phyloP scores from a whole-genome alignment of 2,888 invertebrate species.

The Emmelina monodactyla region DNA sequence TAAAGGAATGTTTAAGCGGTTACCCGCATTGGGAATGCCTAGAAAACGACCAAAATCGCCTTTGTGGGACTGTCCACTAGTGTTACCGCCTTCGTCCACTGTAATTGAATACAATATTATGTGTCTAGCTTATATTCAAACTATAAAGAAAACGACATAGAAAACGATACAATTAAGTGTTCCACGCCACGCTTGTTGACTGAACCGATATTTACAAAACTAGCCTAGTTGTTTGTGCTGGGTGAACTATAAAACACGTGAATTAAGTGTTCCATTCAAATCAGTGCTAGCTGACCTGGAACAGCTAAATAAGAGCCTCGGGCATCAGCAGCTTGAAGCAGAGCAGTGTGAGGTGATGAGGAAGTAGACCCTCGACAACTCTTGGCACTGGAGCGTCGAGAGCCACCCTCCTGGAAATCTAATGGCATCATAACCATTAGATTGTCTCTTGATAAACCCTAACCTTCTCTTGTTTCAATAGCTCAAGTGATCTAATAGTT shows the following conservation, averaged over 20 bases:
- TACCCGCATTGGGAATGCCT: conserved; percentile 70
- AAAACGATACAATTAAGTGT: not conserved
- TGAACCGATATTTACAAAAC: conserved; percentile 22
- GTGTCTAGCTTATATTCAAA: conserved; percentile 4
- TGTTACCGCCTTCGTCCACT: conserved; percentile 60
- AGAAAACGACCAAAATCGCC: conserved; percentile 72
- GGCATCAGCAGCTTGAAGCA: conserved; percentile 62
- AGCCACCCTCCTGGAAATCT: conserved; percentile 62
- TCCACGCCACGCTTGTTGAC: not conserved
- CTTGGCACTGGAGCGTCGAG: conserved; percentile 52
- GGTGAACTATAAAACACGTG: conserved; percentile 27
- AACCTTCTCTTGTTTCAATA: conserved; percentile 1
- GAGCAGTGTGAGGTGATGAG: conserved; percentile 58
- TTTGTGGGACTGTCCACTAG: conserved; percentile 53
- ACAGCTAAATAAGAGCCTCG: conserved; percentile 70
- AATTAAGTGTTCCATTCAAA: conserved; percentile 26
- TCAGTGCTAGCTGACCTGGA: conserved; percentile 54
- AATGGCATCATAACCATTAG: conserved; percentile 27
- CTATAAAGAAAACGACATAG: conserved; percentile 9
- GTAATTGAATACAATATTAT: conserved; percentile 27
- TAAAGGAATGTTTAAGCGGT: conserved; percentile 47
- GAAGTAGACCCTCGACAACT: conserved; percentile 53
- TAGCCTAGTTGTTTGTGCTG: conserved; percentile 20
- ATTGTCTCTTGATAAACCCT: not conserved
- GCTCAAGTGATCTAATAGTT: not conserved